phyloP scores from a whole-genome alignment of 2,888 invertebrate genomes.

The Argyra leucocephala region DNA sequence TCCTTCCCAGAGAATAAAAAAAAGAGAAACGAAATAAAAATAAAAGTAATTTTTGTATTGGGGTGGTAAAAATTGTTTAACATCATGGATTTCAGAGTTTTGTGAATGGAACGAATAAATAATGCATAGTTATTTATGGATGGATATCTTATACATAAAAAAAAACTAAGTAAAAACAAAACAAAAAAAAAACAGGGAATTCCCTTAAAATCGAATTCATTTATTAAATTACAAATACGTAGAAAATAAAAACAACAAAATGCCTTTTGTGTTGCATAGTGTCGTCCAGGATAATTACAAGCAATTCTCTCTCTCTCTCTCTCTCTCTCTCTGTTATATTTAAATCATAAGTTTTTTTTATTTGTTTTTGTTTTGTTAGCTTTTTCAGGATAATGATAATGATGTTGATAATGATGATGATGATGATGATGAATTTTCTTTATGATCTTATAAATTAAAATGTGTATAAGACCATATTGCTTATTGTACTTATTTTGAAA shows the following conservation, averaged over 20 bases:
- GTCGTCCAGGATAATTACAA: background rate
- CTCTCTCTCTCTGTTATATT: too few species aligned
- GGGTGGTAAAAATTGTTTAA: slow-evolving; percentile 5
- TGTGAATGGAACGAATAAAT: background rate
- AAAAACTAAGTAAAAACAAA: too few species aligned
- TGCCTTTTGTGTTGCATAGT: background rate
- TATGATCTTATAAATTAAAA: background rate
- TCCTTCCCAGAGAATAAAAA: background rate
- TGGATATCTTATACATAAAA: too few species aligned
- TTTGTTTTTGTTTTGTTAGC: too few species aligned
- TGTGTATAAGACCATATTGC: background rate
- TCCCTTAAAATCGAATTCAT: background rate
- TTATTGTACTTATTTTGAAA: background rate
- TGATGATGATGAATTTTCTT: background rate
- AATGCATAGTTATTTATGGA: background rate
- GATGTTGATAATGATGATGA: background rate
- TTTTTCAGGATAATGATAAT: too few species aligned
- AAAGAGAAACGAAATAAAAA: background rate
- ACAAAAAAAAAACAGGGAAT: too few species aligned
- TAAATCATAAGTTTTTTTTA: too few species aligned
- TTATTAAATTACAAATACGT: background rate
- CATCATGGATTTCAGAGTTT: background rate
- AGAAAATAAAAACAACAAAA: background rate
- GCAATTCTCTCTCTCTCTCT: too few species aligned
- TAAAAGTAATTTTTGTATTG: background rate